Evolutionary conservation across 2,797 vertebrate species (phyloP).

Genomic region (Poeciliopsis presidionis): DNA sequence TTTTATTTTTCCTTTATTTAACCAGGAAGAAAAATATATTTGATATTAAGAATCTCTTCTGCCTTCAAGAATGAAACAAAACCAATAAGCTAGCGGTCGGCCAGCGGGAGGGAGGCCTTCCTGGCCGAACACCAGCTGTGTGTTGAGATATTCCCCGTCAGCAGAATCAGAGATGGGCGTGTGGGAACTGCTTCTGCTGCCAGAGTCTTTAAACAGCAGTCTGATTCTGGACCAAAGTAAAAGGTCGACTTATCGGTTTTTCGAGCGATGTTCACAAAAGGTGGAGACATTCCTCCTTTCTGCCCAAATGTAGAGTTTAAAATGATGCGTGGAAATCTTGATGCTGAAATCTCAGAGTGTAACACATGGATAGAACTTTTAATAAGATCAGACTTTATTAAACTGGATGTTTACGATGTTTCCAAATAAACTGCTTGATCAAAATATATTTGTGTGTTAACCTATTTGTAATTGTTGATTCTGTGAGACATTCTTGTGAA

Average conservation of each 20-base stretch:
- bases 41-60: background rate
- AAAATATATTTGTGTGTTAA: background rate
- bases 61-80: background rate
- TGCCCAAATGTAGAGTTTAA: background rate
- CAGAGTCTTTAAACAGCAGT: background rate
- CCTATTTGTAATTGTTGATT: background rate
- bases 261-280: background rate
- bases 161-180: background rate
- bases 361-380: background rate
- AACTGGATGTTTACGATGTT: no score
- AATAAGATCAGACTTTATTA: background rate
- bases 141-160: background rate
- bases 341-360: background rate
- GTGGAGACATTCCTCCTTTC: background rate
- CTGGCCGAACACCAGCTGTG: background rate
- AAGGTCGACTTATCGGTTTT: background rate
- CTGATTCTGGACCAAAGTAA: background rate
- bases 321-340: background rate
- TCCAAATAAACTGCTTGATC: background rate
- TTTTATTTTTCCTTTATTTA: background rate
- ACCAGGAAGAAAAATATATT: background rate
- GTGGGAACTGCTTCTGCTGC: background rate
- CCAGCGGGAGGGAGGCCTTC: background rate
- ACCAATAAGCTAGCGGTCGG: background rate
- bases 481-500: background rate